Evolutionary conservation across 2,113 vertebrate species (phyloP), one percentile per base, ranked within the genome.

Genomic region (Todiramphus saurophagus): DNA sequence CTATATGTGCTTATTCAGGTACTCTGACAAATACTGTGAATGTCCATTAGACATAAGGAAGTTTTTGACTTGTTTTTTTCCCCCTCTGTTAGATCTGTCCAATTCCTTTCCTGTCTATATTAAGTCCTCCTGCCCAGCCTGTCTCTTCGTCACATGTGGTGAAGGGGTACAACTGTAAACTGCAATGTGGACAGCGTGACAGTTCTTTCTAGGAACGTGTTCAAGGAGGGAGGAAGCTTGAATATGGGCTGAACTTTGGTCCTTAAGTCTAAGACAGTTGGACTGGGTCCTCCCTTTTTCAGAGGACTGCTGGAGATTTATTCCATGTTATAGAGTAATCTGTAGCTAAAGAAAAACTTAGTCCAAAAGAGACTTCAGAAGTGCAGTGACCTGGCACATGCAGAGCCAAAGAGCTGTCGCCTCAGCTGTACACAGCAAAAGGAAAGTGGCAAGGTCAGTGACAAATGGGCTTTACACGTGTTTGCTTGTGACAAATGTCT

Each of bases 41-140:
- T 10, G 35, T 35, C 39, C 33, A 17, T 75, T 37, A 79, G 37
- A 55, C 4, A 8, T 33, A 46, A 43, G 14, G 41, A 85, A 79
- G 21, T 17, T 79, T 77, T 82, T 4, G 6, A 13, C 0, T 55
- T 43, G 0, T 44, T 43, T 53, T 67, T 67, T 2, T 1, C 0
- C 10, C 7, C 8, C 11, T 3, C 27, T 59, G 10, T 85, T 87
- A 30, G 31, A 56, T 30, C 35, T 79, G 23, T 50, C 46, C 24
- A 27, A 6, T 70, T 66, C n/a, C 46, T 70, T 70, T 70, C 24
- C 33, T 70, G 24, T 69, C 58, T 39, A 67, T 83, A 72, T 21
- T 7, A 48, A 20, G 76, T 46, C 21, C 8, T 86, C 2, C n/a
- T 83, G 41, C 59, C 25, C 74, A 35, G 17, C 11, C 35, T 66